Evolutionary conservation across 2,888 invertebrate genomes (phyloP).

Genomic region (Diplolepis rosae): DNA sequence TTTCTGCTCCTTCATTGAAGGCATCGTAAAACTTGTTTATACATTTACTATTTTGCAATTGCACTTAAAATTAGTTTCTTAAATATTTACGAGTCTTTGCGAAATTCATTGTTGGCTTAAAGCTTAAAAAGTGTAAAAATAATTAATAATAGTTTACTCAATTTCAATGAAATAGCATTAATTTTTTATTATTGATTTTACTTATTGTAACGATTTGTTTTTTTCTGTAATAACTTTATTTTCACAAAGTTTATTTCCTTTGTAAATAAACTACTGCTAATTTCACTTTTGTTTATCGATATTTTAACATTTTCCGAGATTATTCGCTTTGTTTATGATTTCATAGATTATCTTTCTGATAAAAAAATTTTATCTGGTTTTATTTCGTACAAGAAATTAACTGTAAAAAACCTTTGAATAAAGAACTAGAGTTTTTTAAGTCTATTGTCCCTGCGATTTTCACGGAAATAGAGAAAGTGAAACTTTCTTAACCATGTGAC

Average conservation of each 20-base stretch:
- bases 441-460: background rate
- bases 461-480: conserved; percentile 13
- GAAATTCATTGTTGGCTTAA: background rate
- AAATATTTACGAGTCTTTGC: background rate
- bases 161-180: background rate
- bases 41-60: background rate
- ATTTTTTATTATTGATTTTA: background rate
- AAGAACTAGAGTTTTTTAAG: background rate
- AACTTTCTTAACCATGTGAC: conserved; percentile 10
- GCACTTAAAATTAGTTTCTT: background rate
- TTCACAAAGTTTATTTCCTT: background rate
- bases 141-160: background rate
- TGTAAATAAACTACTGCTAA: background rate
- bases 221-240: background rate
- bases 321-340: too few species aligned
- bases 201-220: background rate
- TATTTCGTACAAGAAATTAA: background rate
- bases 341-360: background rate
- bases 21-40: background rate
- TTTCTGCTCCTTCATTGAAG: background rate
- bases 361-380: too few species aligned
- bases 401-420: background rate
- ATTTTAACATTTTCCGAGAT: too few species aligned
- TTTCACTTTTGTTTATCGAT: background rate
- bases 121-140: background rate